These are phyloP conservation scores for Gallinago paraguaiae DNA, from an alignment of 2,113 vertebrate genomes.

Conservation along the genomic window DNA sequence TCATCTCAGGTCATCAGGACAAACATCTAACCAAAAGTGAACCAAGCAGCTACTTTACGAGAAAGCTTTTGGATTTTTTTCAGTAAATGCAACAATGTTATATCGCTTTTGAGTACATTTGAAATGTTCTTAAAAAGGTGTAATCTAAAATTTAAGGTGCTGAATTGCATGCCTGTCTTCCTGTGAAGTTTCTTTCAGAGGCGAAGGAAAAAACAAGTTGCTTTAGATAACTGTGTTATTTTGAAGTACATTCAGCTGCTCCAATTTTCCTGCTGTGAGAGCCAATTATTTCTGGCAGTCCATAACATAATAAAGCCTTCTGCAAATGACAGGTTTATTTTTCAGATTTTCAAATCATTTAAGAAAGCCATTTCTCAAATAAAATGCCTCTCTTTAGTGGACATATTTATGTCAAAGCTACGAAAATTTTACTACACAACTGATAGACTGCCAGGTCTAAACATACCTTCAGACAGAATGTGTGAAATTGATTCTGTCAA, in stretches of 20 bases:
- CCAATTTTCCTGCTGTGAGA: conserved; percentile 11
- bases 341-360: background rate
- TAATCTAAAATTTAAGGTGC: background rate
- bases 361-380: background rate
- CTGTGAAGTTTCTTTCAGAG: background rate
- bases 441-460: background rate
- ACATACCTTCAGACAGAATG: background rate
- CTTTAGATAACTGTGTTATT: background rate
- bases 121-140: background rate
- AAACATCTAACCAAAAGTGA: background rate
- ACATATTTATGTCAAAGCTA: background rate
- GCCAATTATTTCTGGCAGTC: conserved; percentile 13
- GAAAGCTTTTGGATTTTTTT: background rate
- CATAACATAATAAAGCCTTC: background rate
- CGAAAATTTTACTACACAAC: background rate
- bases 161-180: background rate
- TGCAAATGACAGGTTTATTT: conserved; percentile 13
- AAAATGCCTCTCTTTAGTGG: background rate
- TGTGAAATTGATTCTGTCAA: background rate
- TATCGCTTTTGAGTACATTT: background rate
- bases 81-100: background rate
- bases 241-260: conserved; percentile 26
- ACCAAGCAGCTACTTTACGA: background rate
- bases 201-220: conserved; percentile 2
- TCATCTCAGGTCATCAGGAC: background rate